phyloP scores from a whole-genome alignment of 2,797 vertebrate genomes.

The Melanogrammus aeglefinus region DNA sequence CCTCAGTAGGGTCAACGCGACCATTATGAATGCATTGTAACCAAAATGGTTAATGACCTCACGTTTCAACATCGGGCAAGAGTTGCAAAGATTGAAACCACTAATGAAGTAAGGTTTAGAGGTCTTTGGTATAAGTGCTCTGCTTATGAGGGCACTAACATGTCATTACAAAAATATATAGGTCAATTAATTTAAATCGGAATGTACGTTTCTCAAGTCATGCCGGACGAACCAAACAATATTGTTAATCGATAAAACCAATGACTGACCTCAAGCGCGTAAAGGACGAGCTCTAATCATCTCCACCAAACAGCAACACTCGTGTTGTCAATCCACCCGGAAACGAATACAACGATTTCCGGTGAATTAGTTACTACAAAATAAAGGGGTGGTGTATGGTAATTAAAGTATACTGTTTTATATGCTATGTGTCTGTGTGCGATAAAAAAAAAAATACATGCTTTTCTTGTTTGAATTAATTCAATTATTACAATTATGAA shows the following conservation, averaged over 20 bases:
- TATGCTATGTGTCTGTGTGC: neutral
- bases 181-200: conserved; percentile 12
- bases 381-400: neutral
- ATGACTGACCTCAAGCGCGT: neutral
- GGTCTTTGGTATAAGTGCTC: neutral
- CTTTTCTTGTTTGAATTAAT: neutral
- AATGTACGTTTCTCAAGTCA: conserved; percentile 10
- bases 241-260: neutral
- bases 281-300: neutral
- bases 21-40: no score
- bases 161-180: no score
- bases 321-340: neutral
- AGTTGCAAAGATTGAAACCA: neutral
- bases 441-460: no score
- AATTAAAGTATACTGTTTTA: neutral
- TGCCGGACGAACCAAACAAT: neutral
- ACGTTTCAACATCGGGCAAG: no score
- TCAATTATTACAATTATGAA: neutral
- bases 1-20: no score
- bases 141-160: no score
- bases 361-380: neutral
- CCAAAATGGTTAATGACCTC: no score
- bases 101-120: neutral
- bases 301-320: no score
- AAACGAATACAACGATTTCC: neutral